Evolutionary conservation across 2,113 vertebrate genomes (phyloP).

Genomic region (Thunnus maccoyii): DNA sequence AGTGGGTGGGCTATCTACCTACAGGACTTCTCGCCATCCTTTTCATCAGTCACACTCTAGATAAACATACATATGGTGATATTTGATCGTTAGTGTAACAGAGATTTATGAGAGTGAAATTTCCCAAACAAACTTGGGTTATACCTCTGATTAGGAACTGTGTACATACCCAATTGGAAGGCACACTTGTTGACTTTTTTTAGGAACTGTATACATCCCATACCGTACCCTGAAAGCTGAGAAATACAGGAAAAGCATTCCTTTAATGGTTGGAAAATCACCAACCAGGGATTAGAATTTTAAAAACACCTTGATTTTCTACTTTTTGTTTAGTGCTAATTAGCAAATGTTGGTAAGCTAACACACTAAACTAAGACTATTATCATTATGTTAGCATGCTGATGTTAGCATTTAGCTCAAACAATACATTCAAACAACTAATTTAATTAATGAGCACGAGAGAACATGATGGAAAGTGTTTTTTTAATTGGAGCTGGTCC

Average conservation of each 20-base stretch:
- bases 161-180: neutral
- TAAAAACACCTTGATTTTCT: too few relatives aligned
- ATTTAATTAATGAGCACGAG: neutral
- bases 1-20: neutral
- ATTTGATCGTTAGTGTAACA: neutral
- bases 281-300: too few relatives aligned
- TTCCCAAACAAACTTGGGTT: constrained; percentile 11
- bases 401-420: too few relatives aligned
- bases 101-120: neutral
- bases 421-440: too few relatives aligned
- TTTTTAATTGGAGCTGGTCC: neutral
- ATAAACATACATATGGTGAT: neutral
- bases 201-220: neutral
- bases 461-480: neutral
- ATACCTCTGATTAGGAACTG: neutral
- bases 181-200: too few relatives aligned
- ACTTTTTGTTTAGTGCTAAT: too few relatives aligned
- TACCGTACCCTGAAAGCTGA: neutral
- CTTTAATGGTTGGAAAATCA: too few relatives aligned
- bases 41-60: neutral
- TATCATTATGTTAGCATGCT: too few relatives aligned
- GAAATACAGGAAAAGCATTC: too few relatives aligned
- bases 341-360: too few relatives aligned
- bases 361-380: too few relatives aligned
- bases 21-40: neutral